Base-by-base conservation (phyloP, 2,113 vertebrate genomes). In the Burhinus oedicnemus region DNA sequence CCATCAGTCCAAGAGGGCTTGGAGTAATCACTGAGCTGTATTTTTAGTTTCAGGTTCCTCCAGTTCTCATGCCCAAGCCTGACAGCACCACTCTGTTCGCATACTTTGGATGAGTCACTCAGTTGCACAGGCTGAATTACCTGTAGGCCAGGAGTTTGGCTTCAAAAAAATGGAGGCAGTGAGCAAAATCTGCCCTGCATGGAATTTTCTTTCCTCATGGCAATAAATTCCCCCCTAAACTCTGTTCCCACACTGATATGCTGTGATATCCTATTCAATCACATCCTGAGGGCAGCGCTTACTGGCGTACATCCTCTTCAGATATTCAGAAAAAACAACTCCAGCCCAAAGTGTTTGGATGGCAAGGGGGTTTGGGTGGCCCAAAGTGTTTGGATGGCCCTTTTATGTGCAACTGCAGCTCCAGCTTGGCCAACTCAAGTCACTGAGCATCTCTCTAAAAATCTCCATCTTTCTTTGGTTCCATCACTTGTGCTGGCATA, bases 391-490 rank as follows among this genome's bases (percentile, higher is more conserved):
- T 42, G 30, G 14, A 27, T 34, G 21, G 36, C 40, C 42, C 25
- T 64, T 77, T 72, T 88, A 89, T 15, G 44, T 60, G 58, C 38
- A 83, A 70, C 18, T 40, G n/a, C 71, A 60, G 29, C 40, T 74
- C 74, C 55, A 71, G 15, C 34, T 54, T 76, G 70, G 52, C 91
- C 83, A 83, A 60, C 55, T 20, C 40, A 90, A 87, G 49, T 49
- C n/a, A 42, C 36, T 29, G 44, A 82, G 78, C 22, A n/a, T 89
- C 51, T 55, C 40, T 76, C 70, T 57, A 13, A 83, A 91, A 95
- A 72, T 66, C 14, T 74, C 34, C 69, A 9, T 95, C 90, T 90
- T 83, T 96, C 72, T 97, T 89, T 38, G 86, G 71, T 93, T 75
- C 40, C 55, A 47, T 75, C 61, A 49, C 72, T 92, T 89, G 38